A percentile compares a stretch with the other conserved stretches of the same genome.
Evolutionary conservation across 2,797 vertebrate species (phyloP).

Genomic region (Sparus aurata): DNA sequence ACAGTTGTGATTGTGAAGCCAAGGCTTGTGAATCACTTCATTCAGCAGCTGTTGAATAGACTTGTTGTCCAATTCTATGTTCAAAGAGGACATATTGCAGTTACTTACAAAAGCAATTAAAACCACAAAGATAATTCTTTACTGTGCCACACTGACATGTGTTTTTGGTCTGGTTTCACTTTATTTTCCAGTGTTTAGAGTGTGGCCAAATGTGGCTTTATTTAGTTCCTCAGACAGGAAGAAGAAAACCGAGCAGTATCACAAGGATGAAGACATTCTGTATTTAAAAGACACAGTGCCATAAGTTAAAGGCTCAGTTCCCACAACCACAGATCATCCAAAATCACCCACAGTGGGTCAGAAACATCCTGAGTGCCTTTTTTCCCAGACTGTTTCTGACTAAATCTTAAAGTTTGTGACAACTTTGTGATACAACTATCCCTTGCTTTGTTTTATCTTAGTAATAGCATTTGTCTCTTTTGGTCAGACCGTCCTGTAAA

Average conservation of each 20-base stretch:
- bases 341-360: background rate
- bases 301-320: conserved; percentile 11
- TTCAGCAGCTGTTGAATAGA: conserved; percentile 66
- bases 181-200: conserved; percentile 1
- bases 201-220: conserved; percentile 9
- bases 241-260: background rate
- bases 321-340: background rate
- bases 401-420: background rate
- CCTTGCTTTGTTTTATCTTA: background rate
- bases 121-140: conserved; percentile 36
- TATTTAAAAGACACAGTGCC: conserved; percentile 12
- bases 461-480: background rate
- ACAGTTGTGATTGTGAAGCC: conserved; percentile 60
- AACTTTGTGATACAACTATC: background rate
- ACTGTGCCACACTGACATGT: background rate
- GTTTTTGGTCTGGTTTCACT: conserved; percentile 32
- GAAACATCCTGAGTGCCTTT: background rate
- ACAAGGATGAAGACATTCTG: conserved; percentile 20
- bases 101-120: conserved; percentile 57
- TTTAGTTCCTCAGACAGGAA: conserved; percentile 9
- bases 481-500: background rate
- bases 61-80: conserved; percentile 44
- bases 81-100: conserved; percentile 30
- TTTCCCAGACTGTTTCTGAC: background rate
- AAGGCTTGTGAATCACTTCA: conserved; percentile 63